A percentile compares a stretch with the other conserved stretches of the same genome.
Conservation (phyloP, 2,888 invertebrate genomes). For the Nemoura dubitans region DNA sequence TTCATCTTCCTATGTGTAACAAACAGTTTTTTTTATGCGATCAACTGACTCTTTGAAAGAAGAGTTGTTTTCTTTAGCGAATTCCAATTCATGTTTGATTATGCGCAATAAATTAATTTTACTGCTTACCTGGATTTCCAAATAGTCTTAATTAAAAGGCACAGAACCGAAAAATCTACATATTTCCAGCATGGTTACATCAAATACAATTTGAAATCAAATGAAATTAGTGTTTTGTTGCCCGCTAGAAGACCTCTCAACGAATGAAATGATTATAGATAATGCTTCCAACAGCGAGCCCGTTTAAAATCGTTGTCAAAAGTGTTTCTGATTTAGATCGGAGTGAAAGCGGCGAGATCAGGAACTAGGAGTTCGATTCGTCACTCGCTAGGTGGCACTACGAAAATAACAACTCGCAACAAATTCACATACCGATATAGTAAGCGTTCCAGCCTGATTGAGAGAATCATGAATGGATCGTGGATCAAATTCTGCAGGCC, state of each 20-base stretch:
- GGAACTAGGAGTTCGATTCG: neutral
- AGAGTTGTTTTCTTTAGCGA: too few species aligned
- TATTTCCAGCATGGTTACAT: too few species aligned
- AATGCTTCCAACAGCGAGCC: neutral
- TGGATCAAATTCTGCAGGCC: too few species aligned
- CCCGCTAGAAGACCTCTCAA: neutral
- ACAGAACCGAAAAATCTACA: too few species aligned
- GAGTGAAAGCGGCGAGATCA: neutral
- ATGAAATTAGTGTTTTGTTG: neutral
- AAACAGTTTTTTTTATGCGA: too few species aligned
- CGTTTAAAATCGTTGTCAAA: neutral
- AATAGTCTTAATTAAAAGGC: too few species aligned
- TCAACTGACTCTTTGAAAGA: too few species aligned
- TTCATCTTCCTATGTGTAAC: too few species aligned
- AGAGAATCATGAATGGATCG: neutral
- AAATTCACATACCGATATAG: neutral
- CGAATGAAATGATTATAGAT: constrained; percentile 4
- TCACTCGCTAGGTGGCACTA: neutral
- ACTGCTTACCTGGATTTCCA: too few species aligned
- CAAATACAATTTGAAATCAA: too few species aligned
- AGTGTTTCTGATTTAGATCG: neutral
- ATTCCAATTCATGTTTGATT: neutral
- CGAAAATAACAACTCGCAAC: neutral
- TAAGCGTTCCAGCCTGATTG: neutral
- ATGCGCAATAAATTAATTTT: neutral